phyloP scores from a whole-genome alignment of 2,113 vertebrate species.

The Cygnus atratus region DNA sequence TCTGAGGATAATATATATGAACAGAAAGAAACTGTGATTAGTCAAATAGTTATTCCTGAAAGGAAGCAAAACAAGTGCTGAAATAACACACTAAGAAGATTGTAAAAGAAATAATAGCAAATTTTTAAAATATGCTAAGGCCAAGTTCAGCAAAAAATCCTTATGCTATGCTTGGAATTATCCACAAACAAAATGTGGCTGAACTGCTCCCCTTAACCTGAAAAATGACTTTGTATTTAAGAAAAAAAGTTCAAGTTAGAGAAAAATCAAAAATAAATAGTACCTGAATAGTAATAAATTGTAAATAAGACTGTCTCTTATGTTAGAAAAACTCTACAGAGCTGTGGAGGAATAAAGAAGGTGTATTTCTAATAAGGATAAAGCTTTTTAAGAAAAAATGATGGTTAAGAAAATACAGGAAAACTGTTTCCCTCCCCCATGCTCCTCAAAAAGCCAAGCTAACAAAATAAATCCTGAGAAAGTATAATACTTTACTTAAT shows the following conservation, averaged over 20 bases:
- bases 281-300: neutral
- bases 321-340: neutral
- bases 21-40: neutral
- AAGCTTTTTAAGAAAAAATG: neutral
- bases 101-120: neutral
- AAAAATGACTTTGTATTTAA: neutral
- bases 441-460: neutral
- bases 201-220: neutral
- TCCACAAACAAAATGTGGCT: neutral
- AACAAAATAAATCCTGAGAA: neutral
- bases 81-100: neutral
- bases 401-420: neutral
- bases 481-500: neutral
- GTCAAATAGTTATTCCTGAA: neutral
- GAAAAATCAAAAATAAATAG: constrained; percentile 11
- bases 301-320: neutral
- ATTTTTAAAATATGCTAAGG: neutral
- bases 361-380: constrained; percentile 31
- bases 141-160: neutral
- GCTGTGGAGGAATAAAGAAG: neutral
- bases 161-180: neutral
- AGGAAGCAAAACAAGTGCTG: neutral
- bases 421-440: neutral
- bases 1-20: neutral
- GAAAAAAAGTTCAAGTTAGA: neutral